phyloP scores from a whole-genome alignment of 2,888 invertebrate species.

The Eupithecia vulgata region DNA sequence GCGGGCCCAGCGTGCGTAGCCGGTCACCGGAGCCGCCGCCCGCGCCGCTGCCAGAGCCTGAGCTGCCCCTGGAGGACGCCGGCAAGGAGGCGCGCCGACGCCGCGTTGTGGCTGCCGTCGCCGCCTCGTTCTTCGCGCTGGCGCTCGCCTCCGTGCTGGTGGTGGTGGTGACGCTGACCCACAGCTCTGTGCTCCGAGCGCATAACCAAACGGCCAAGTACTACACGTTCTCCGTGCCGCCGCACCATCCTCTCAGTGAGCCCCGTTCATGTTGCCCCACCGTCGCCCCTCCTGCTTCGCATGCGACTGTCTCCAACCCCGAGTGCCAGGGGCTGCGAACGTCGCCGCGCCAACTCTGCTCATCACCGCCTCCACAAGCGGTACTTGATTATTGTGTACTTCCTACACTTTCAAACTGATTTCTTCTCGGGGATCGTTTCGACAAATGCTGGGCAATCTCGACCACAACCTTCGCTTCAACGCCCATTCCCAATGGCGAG shows the following conservation, averaged over 20 bases:
- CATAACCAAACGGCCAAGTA: constrained; percentile 87
- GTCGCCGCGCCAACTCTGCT: constrained; percentile 70
- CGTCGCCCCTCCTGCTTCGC: constrained; percentile 84
- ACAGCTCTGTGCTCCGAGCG: constrained; percentile 86
- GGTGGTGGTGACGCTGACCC: constrained; percentile 90
- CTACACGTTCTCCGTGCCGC: constrained; percentile 86
- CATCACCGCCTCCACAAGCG: constrained; percentile 69
- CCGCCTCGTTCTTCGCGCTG: constrained; percentile 89
- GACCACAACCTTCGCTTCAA: constrained; percentile 39
- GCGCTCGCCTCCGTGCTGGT: constrained; percentile 89
- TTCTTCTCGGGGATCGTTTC: constrained; percentile 49
- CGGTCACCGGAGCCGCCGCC: constrained; percentile 74
- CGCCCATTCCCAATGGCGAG: constrained; percentile 14
- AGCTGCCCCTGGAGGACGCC: constrained; percentile 80
- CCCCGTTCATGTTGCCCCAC: constrained; percentile 85
- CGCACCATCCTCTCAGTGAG: constrained; percentile 85
- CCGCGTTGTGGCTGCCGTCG: constrained; percentile 88
- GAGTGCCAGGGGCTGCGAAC: constrained; percentile 83
- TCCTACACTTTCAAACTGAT: constrained; percentile 52
- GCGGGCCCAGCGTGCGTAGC: constrained; percentile 78
- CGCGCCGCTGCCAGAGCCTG: constrained; percentile 68
- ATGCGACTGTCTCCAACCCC: constrained; percentile 83
- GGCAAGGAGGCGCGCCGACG: constrained; percentile 87
- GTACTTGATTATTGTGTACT: constrained; percentile 68
- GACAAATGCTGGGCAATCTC: constrained; percentile 58